Conservation (phyloP, 2,888 invertebrate species). For the Erebia ligea region DNA sequence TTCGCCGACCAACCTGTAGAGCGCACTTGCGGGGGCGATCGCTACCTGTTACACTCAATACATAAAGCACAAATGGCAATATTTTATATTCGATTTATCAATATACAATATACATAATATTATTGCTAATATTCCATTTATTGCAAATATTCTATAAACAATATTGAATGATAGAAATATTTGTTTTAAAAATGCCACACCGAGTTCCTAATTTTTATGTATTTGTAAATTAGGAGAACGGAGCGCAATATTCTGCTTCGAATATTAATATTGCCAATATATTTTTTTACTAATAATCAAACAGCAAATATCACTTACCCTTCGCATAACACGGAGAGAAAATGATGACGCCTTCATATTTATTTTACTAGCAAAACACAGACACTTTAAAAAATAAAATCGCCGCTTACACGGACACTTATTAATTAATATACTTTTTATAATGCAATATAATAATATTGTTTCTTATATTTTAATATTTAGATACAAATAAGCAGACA, state of each 20-base stretch:
- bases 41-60: slow-evolving; percentile 50
- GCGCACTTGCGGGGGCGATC: slow-evolving; percentile 48
- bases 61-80: slow-evolving; percentile 31
- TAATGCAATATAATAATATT: slow-evolving; percentile 21
- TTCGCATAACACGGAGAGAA: slow-evolving; percentile 90
- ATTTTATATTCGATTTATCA: background rate
- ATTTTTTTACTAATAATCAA: slow-evolving; percentile 22
- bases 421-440: slow-evolving; percentile 13
- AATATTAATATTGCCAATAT: slow-evolving; percentile 28
- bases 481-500: slow-evolving; percentile 31
- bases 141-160: no score
- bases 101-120: slow-evolving; percentile 18
- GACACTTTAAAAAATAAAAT: slow-evolving; percentile 47
- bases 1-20: slow-evolving; percentile 66
- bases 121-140: background rate
- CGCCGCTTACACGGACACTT: slow-evolving; percentile 31
- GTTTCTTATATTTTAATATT: slow-evolving; percentile 20
- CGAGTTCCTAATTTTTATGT: no score
- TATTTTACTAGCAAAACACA: slow-evolving; percentile 48
- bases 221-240: background rate
- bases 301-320: slow-evolving; percentile 82
- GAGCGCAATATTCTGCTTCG: background rate
- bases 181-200: no score
- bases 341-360: slow-evolving; percentile 91
- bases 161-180: no score